These are phyloP conservation scores for Nysson spinosus DNA, from an alignment of 2,888 invertebrate genomes.

Conservation along the genomic window DNA sequence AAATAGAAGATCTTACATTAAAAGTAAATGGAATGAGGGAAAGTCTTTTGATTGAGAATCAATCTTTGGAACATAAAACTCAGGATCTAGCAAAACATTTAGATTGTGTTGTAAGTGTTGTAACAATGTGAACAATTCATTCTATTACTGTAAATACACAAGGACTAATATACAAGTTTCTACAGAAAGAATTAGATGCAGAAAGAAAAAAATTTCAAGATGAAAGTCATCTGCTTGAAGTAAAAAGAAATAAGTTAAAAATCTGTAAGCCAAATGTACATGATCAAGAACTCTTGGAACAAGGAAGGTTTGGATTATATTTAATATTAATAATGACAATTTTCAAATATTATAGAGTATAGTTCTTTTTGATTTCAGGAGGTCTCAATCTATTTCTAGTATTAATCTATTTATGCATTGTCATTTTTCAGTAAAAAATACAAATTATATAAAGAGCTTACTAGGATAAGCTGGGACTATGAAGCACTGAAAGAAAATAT, in stretches of 20 bases:
- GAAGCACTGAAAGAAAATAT: constrained; percentile 27
- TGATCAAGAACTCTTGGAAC: constrained; percentile 51
- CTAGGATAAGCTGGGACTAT: constrained; percentile 60
- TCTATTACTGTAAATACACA: neutral
- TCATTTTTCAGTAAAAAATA: constrained; percentile 52
- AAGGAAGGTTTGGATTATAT: constrained; percentile 47
- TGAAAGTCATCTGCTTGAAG: constrained; percentile 43
- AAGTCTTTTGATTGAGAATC: constrained; percentile 14
- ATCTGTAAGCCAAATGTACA: constrained; percentile 40
- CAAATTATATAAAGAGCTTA: constrained; percentile 53
- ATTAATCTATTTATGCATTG: neutral
- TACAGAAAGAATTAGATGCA: constrained; percentile 47
- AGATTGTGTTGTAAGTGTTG: constrained; percentile 18
- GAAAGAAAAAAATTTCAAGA: constrained; percentile 44
- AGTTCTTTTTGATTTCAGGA: too few species aligned
- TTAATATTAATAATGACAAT: constrained; percentile 1
- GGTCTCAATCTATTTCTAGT: too few species aligned
- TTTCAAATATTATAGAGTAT: too few species aligned
- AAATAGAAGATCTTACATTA: constrained; percentile 14
- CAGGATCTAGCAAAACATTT: constrained; percentile 19
- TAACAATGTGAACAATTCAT: neutral
- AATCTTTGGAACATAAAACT: constrained; percentile 21
- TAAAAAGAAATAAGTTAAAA: constrained; percentile 44
- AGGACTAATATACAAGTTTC: constrained; percentile 13
- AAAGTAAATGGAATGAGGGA: constrained; percentile 13